phyloP scores from a whole-genome alignment of 2,797 vertebrate genomes.

The Melanotaenia nigrans region DNA sequence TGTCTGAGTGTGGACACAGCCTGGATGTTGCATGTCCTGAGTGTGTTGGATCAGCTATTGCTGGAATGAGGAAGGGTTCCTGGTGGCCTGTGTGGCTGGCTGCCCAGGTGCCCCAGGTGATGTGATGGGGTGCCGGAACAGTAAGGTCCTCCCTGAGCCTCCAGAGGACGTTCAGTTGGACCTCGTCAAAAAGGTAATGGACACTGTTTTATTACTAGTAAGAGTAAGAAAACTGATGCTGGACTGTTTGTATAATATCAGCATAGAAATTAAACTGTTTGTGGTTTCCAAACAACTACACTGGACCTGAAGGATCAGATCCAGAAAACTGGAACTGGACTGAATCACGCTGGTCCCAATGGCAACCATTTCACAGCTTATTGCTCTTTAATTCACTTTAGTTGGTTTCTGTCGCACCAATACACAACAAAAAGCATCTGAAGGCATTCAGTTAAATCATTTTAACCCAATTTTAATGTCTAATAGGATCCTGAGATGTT shows the following conservation, averaged over 20 bases:
- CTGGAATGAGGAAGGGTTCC: conserved; percentile 79
- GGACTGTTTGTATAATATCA: too few relatives aligned
- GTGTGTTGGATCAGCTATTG: conserved; percentile 62
- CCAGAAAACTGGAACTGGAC: background rate
- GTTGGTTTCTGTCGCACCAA: background rate
- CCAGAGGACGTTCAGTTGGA: conserved; percentile 93
- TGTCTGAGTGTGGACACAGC: conserved; percentile 36
- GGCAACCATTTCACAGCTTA: background rate
- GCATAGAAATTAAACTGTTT: background rate
- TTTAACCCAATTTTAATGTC: background rate
- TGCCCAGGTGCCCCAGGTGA: conserved; percentile 83
- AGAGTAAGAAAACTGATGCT: background rate
- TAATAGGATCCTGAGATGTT: background rate
- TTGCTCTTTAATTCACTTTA: background rate
- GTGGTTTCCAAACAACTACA: background rate
- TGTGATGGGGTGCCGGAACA: conserved; percentile 99
- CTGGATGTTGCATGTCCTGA: conserved; percentile 63
- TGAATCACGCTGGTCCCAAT: background rate
- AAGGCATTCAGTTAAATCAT: background rate
- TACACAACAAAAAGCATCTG: background rate
- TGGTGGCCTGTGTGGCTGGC: conserved; percentile 82
- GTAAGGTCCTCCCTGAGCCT: conserved; percentile 98
- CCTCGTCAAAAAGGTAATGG: conserved; percentile 91
- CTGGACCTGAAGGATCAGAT: background rate
- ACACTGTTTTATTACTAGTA: background rate